Base-by-base conservation (phyloP, 2,113 vertebrate genomes). In the Clupea harengus region DNA sequence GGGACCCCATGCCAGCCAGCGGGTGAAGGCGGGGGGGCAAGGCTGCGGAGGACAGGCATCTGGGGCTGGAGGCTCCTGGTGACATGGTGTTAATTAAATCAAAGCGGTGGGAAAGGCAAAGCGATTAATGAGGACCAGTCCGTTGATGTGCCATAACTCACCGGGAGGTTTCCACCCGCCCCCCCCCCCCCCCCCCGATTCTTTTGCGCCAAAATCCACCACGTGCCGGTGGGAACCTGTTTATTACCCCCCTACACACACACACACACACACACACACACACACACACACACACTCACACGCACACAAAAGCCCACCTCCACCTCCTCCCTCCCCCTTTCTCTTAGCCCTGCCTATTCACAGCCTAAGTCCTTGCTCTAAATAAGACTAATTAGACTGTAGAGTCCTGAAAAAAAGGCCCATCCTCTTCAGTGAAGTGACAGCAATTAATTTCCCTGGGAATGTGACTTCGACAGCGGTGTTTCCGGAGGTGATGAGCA, bases 121-220 rank as follows among this genome's bases (percentile, higher is more conserved):
- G 89, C 87, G 85, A 92, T 94, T 94, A 93, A 92, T 87, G 88
- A 88, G 67, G 88, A 88, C 87, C 82, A 88, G 89, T 83, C 87
- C 46, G 92, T 81, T 91, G 86, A 91, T 89, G 90, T 94, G 90
- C 91, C 89, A 86, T 87, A 90, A 92, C 88, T 89, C 88, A 89
- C 88, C 84, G 84, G 87, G 87, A 89, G 81, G 85, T 87, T 87
- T 87, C 45, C 85, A 86, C 82, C 81, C 54, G 32, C 82, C 83
- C 57, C 83, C 28, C 82, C 52, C 60, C 83, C 84, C 17, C n/a
- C 25, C 9, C 4, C 67, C 67, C 54, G 50, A 3, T 52, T 13
- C 50, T 6, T 11, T 11, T 28, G 20, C 57, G 8, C 25, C 64
- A 28, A 25, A 25, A 28, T 72, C 25, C 64, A 72, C 64, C 64